Conservation (phyloP, 2,113 vertebrate species). For the Lophius piscatorius region DNA sequence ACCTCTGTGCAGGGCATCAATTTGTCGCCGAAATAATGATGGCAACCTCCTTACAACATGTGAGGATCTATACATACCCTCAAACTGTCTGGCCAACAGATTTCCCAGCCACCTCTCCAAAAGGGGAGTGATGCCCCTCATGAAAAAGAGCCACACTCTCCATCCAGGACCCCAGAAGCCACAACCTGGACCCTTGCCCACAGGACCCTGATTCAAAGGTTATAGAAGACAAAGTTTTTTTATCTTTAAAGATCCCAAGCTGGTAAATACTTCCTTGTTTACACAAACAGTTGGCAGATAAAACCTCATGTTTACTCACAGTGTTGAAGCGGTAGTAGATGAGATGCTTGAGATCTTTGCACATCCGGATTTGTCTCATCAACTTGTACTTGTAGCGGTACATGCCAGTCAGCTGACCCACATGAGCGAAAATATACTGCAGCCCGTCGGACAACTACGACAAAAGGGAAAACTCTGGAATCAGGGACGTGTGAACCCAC, state of each 20-base stretch:
- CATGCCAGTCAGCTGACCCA: conserved; percentile 98
- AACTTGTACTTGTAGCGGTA: conserved; percentile 99
- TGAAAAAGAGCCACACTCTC: conserved; percentile 99
- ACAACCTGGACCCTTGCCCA: conserved; percentile 98
- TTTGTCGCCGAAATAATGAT: neutral
- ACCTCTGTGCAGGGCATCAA: neutral
- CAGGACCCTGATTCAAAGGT: conserved; percentile 85
- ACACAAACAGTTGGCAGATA: neutral
- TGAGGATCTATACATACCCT: conserved; percentile 80
- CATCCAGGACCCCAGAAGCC: conserved; percentile 99
- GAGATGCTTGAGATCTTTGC: conserved; percentile 98
- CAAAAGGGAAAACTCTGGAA: neutral
- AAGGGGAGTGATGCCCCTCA: conserved; percentile 97
- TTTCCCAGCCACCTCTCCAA: conserved; percentile 98
- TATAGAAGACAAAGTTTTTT: neutral
- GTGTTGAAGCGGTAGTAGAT: conserved; percentile 99
- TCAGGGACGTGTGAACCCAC: too few relatives aligned
- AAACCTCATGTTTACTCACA: conserved; percentile 75
- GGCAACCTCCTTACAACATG: neutral
- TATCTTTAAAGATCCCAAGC: neutral
- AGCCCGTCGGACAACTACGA: conserved; percentile 92
- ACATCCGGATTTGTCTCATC: conserved; percentile 99
- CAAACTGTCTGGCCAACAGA: conserved; percentile 97
- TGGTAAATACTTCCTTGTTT: too few relatives aligned
- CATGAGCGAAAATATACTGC: conserved; percentile 99